Percentiles rank a stretch among this genome's conserved stretches.
Evolutionary conservation across 2,888 invertebrate genomes (phyloP).

Genomic region (Dyspetes luteomarginatus): DNA sequence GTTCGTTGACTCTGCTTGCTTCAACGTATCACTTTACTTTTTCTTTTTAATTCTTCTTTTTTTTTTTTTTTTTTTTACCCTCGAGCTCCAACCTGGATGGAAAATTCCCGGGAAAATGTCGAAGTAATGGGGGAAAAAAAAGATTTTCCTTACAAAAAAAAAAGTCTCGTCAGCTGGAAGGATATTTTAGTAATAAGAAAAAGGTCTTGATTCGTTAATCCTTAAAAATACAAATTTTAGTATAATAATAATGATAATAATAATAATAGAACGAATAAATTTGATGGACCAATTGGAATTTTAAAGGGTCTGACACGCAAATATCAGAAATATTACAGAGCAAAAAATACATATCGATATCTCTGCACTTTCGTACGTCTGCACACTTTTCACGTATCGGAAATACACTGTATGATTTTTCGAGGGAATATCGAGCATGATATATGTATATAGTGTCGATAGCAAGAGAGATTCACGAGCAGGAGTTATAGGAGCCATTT

Average conservation of each 20-base stretch:
- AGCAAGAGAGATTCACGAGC: slow-evolving; percentile 19
- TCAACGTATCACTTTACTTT: not conserved
- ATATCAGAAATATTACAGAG: not conserved
- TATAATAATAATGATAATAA: not conserved
- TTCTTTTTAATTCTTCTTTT: slow-evolving; percentile 14
- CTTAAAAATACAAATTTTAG: too few relatives aligned
- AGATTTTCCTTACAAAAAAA: not conserved
- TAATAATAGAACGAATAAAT: not conserved
- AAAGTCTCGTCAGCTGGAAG: too few relatives aligned
- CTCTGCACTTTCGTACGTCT: slow-evolving; percentile 9
- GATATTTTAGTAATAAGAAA: too few relatives aligned
- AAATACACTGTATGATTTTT: slow-evolving; percentile 10
- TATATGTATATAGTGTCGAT: slow-evolving; percentile 25
- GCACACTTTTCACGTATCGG: slow-evolving; percentile 9
- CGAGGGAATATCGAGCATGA: slow-evolving; percentile 23
- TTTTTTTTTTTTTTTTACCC: not conserved
- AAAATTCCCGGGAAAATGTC: not conserved
- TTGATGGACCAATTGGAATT: not conserved
- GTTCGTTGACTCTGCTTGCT: slow-evolving; percentile 47
- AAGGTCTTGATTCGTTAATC: too few relatives aligned
- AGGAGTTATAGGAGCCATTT: slow-evolving; percentile 24
- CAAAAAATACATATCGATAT: slow-evolving; percentile 3
- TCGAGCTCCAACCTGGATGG: not conserved
- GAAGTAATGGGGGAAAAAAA: not conserved
- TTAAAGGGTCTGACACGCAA: not conserved